Evolutionary conservation across 2,113 vertebrate genomes (phyloP), one percentile per base, ranked within the genome.

Genomic region (Antigone vipio): DNA sequence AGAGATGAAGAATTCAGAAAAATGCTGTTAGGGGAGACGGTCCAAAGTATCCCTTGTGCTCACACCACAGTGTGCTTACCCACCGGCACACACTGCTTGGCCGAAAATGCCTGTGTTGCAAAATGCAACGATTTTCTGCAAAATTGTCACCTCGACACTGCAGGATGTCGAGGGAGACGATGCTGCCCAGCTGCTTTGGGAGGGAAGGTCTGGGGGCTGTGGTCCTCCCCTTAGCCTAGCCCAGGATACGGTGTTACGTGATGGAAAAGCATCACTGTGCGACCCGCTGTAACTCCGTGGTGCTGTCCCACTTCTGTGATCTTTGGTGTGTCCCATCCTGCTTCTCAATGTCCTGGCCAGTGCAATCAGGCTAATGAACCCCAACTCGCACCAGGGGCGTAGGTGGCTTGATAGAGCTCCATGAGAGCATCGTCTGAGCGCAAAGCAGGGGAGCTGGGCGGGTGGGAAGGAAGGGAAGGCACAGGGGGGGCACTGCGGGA

Each of bases 1-100:
- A 95, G 49, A 88, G 83, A 88, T 64, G 88, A 96, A 68, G 91
- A 95, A 93, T 93, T 91, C 73, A 26, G 83, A n/a, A 44, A 79
- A 91, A 84, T 15, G 78, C 85, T 90, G 45, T 40, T 60, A 3
- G 17, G 68, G 83, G 64, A 89, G 49, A 50, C 1, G 4, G 44
- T 34, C 83, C 76, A 27, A 49, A 92, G 79, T 12, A 60, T 90
- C 67, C 58, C 55, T 23, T 0, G 21, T 23, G 71, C 73, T 88
- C 75, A 15, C 79, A 19, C 78, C 2, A 0, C 22, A 13, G 40
- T 6, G 38, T 15, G 9, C 80, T 85, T 22, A 53, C 63, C 87
- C 58, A 7, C 62, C 3, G 30, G 35, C 69, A 40, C 15, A 27
- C 40, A 6, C 13, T 0, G 9, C 73, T 29, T 2, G 3, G 40